Evolutionary conservation across 1,140 invertebrate genomes (phyloP).

Genomic region (Temnothorax nylanderi): DNA sequence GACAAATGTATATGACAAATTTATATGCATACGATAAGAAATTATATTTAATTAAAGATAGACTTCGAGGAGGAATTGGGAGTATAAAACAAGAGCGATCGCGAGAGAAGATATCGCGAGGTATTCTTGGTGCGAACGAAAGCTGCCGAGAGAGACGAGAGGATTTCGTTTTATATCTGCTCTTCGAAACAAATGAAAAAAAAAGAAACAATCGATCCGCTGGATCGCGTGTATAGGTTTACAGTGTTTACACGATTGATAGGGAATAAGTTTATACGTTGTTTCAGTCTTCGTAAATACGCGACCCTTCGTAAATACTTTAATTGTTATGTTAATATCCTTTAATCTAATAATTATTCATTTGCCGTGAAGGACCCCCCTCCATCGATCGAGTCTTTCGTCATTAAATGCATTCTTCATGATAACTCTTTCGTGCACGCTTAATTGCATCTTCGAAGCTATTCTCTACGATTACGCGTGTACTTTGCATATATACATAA

Average conservation of each 20-base stretch:
- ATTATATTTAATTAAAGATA: conserved; percentile 73
- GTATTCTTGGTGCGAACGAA: neutral
- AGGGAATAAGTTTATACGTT: conserved; percentile 59
- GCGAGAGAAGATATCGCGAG: conserved; percentile 17
- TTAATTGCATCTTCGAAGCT: conserved; percentile 31
- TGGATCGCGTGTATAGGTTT: conserved; percentile 53
- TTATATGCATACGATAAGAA: conserved; percentile 74
- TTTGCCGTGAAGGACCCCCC: conserved; percentile 65
- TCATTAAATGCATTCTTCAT: conserved; percentile 60
- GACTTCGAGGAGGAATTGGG: conserved; percentile 11
- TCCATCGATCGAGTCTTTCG: conserved; percentile 62
- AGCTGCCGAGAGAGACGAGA: conserved; percentile 1
- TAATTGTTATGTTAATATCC: conserved; percentile 46
- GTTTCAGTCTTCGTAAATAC: conserved; percentile 27
- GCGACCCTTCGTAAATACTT: conserved; percentile 48
- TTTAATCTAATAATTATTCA: conserved; percentile 55
- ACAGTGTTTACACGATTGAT: conserved; percentile 46
- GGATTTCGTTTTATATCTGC: conserved; percentile 58
- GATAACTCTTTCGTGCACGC: conserved; percentile 40
- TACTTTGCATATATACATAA: conserved; percentile 12
- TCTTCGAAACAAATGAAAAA: conserved; percentile 37
- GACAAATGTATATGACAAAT: conserved; percentile 73
- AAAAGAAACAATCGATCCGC: conserved; percentile 30
- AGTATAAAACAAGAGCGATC: conserved; percentile 23
- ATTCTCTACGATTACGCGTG: conserved; percentile 44